phyloP scores from a whole-genome alignment of 1,140 invertebrate genomes.

The Portunus trituberculatus region DNA sequence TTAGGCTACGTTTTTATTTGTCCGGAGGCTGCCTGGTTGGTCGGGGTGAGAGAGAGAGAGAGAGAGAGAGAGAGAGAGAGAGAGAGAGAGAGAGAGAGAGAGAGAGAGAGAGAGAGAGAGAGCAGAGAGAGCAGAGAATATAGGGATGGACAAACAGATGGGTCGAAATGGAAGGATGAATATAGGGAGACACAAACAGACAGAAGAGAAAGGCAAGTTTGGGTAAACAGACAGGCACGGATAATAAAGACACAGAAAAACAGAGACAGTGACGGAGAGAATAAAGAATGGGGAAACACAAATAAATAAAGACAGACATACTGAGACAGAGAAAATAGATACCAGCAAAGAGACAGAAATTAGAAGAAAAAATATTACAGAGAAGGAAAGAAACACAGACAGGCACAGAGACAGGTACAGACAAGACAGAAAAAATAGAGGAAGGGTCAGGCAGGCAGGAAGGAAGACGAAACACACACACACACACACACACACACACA shows the following conservation, averaged over 20 bases:
- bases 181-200: not conserved
- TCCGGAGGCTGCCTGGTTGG: conserved; percentile 44
- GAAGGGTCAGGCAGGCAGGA: not conserved
- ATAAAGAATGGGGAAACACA: not conserved
- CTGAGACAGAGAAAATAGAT: not conserved
- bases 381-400: not conserved
- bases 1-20: conserved; percentile 73
- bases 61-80: not conserved
- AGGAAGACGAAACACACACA: not conserved
- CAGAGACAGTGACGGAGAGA: not conserved
- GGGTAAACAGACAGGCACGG: not conserved
- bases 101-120: conserved; percentile 69
- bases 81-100: conserved; percentile 25
- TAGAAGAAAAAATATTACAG: not conserved
- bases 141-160: not conserved
- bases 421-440: not conserved
- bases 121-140: conserved; percentile 38
- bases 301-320: not conserved
- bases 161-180: not conserved
- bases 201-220: not conserved
- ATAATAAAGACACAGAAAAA: too few relatives aligned
- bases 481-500: conserved; percentile 13
- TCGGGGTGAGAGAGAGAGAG: not conserved
- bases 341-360: not conserved
- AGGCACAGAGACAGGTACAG: not conserved